These are phyloP conservation scores for Drosophila atroscutellata DNA, from an alignment of 2,888 invertebrate species.

Conservation along the genomic window DNA sequence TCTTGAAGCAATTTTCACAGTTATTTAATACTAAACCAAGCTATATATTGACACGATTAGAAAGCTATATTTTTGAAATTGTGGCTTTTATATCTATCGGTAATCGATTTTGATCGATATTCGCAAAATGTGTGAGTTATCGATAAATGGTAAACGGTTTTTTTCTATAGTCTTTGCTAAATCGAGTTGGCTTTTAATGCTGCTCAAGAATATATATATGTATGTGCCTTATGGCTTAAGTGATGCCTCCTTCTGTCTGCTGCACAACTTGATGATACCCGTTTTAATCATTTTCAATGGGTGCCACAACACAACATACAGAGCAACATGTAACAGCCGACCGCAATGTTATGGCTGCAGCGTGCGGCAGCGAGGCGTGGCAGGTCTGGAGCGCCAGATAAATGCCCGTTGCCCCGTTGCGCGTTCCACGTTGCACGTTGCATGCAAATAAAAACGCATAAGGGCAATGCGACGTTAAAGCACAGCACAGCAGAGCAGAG, in stretches of 20 bases:
- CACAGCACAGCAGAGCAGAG: conserved; percentile 44
- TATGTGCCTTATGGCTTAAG: neutral
- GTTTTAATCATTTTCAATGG: neutral
- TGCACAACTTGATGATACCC: neutral
- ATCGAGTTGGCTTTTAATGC: neutral
- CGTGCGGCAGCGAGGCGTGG: conserved; percentile 71
- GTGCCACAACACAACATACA: conserved; percentile 32
- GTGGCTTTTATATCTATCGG: neutral
- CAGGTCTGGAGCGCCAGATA: conserved; percentile 74
- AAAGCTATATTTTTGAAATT: neutral
- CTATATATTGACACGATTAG: too few species aligned
- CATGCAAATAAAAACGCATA: conserved; percentile 54
- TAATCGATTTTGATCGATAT: neutral
- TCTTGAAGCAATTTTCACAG: too few species aligned
- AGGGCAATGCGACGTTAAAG: neutral
- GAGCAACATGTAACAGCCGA: conserved; percentile 72
- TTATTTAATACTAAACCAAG: neutral
- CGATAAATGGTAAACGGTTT: neutral
- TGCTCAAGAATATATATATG: neutral
- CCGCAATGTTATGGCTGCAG: conserved; percentile 76
- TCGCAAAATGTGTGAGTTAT: neutral
- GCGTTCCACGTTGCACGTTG: conserved; percentile 45
- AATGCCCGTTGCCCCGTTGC: conserved; percentile 66
- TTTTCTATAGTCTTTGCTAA: neutral
- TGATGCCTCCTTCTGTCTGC: neutral